Conservation (phyloP, 2,113 vertebrate species). For the Alligator sinensis region DNA sequence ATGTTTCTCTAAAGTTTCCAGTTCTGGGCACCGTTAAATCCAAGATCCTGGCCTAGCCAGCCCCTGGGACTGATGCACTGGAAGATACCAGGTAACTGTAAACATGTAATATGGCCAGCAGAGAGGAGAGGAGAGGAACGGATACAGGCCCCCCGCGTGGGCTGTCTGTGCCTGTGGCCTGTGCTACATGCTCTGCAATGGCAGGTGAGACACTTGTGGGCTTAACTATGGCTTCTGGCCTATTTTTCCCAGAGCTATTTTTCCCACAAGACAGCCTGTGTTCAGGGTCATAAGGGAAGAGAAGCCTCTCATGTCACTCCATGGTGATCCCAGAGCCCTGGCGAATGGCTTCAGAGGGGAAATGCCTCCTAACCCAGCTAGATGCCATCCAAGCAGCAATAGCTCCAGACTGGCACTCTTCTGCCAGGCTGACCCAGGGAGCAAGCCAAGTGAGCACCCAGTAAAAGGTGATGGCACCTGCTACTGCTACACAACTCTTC, state of each 20-base stretch:
- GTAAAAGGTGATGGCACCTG: not conserved
- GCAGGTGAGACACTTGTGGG: not conserved
- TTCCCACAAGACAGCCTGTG: not conserved
- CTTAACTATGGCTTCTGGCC: not conserved
- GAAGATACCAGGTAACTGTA: fast-evolving
- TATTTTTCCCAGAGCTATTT: too few species aligned
- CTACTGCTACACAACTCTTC: not conserved
- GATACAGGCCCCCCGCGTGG: not conserved
- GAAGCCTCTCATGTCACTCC: too few species aligned
- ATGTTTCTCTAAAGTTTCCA: not conserved
- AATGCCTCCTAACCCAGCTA: not conserved
- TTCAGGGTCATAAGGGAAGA: not conserved
- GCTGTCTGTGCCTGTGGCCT: fast-evolving
- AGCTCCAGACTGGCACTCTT: not conserved
- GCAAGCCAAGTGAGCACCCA: not conserved
- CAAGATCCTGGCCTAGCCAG: not conserved
- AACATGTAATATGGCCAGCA: not conserved
- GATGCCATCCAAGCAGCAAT: not conserved
- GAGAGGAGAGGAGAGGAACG: fast-evolving
- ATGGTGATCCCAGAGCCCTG: not conserved
- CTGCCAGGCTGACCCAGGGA: not conserved
- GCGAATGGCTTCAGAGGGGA: not conserved
- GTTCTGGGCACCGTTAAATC: too few species aligned
- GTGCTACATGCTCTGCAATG: not conserved
- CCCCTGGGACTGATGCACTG: not conserved